Conservation (phyloP, 2,888 invertebrate genomes). For the Lagria hirta region DNA sequence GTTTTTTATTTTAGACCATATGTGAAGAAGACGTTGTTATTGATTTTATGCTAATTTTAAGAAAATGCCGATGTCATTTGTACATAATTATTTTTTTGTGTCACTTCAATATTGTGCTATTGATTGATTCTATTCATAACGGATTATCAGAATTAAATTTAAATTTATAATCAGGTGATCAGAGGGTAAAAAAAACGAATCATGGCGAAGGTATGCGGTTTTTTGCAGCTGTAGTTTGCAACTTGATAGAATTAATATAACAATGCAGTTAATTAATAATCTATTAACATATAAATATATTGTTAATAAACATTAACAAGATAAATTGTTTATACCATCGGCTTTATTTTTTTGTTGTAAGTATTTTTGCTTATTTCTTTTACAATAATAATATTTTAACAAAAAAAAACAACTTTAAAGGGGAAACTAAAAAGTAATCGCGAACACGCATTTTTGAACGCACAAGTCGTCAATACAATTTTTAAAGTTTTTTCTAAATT, state of each 20-base stretch:
- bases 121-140: conserved; percentile 47
- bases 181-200: conserved; percentile 40
- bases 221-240: conserved; percentile 21
- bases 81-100: conserved; percentile 24
- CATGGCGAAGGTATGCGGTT: conserved; percentile 27
- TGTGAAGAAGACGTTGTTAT: conserved; percentile 9
- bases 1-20: conserved; percentile 29
- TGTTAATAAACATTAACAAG: too few relatives aligned
- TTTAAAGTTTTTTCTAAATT: too few relatives aligned
- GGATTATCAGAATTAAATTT: conserved; percentile 38
- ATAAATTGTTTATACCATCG: too few relatives aligned
- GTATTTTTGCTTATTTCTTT: too few relatives aligned
- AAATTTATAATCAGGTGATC: conserved; percentile 41
- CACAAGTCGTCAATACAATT: too few relatives aligned
- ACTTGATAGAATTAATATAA: conserved; percentile 7
- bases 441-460: too few relatives aligned
- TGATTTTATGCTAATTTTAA: neutral
- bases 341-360: too few relatives aligned
- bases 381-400: too few relatives aligned
- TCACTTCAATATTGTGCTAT: conserved; percentile 26
- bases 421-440: too few relatives aligned
- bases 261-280: too few relatives aligned
- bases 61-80: conserved; percentile 13
- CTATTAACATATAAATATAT: too few relatives aligned
- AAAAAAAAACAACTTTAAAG: too few relatives aligned